These are phyloP conservation scores for Stenichneumon culpator DNA, from an alignment of 2,888 invertebrate species.

Conservation along the genomic window DNA sequence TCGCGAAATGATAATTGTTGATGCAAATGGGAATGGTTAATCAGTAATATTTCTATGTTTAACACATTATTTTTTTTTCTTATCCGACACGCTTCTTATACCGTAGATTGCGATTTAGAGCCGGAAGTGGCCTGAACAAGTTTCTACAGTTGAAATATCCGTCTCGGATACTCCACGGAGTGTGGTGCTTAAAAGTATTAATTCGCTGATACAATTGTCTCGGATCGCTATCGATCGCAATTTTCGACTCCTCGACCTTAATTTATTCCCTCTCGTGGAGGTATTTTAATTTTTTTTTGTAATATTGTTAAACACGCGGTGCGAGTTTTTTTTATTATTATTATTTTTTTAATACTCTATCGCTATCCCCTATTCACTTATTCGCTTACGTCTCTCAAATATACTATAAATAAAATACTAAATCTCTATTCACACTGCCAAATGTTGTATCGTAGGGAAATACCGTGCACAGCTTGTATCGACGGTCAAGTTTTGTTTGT, in stretches of 20 bases:
- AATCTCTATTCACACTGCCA: constrained; percentile 69
- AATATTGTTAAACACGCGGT: constrained; percentile 59
- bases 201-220: constrained; percentile 21
- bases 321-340: constrained; percentile 45
- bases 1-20: constrained; percentile 49
- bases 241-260: constrained; percentile 13
- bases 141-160: constrained; percentile 42
- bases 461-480: constrained; percentile 50
- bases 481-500: constrained; percentile 54
- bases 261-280: constrained; percentile 15
- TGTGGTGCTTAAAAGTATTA: constrained; percentile 2
- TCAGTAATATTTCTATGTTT: constrained; percentile 56
- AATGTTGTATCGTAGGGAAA: constrained; percentile 56
- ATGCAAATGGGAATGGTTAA: constrained; percentile 59
- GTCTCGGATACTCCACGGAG: constrained; percentile 17
- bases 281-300: constrained; percentile 24
- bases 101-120: constrained; percentile 27
- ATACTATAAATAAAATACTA: constrained; percentile 67
- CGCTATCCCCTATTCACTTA: constrained; percentile 37
- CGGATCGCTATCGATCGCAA: constrained; percentile 20
- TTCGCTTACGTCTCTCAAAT: constrained; percentile 40
- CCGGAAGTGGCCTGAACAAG: constrained; percentile 37
- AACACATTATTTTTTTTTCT: constrained; percentile 41
- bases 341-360: constrained; percentile 34
- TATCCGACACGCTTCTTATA: constrained; percentile 16